A percentile compares a stretch with the other conserved stretches of the same genome.
Evolutionary conservation across 2,888 invertebrate genomes (phyloP).

Genomic region (Polyommatus iphigenia): DNA sequence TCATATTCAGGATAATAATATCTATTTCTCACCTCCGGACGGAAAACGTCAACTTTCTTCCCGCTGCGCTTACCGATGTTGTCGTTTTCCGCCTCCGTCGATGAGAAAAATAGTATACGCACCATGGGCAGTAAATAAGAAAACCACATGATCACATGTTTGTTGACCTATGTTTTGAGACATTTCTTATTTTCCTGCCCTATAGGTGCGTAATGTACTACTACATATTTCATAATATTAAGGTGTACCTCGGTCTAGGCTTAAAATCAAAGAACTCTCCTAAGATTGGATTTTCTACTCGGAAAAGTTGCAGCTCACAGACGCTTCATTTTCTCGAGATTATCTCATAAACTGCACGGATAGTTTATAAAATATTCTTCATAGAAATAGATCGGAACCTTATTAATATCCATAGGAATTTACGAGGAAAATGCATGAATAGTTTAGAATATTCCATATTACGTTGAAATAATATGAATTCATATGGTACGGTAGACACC

Average conservation of each 20-base stretch:
- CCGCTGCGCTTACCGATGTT: no score
- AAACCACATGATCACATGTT: no score
- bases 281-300: neutral
- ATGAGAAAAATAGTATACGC: no score
- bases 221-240: neutral
- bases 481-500: neutral
- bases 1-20: neutral
- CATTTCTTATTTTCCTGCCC: no score
- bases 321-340: neutral
- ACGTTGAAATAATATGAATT: neutral
- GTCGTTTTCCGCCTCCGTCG: no score
- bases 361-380: neutral
- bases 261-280: neutral
- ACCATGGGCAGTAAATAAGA: no score
- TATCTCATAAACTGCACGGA: neutral
- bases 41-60: no score
- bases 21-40: no score
- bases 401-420: neutral
- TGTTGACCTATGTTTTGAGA: no score
- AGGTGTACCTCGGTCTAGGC: neutral
- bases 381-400: neutral
- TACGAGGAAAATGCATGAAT: neutral
- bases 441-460: neutral
- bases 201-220: no score
- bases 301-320: neutral